phyloP scores from a whole-genome alignment of 37 sponge, comb jelly and placozoan genomes.

The Amphimedon queenslandica region DNA sequence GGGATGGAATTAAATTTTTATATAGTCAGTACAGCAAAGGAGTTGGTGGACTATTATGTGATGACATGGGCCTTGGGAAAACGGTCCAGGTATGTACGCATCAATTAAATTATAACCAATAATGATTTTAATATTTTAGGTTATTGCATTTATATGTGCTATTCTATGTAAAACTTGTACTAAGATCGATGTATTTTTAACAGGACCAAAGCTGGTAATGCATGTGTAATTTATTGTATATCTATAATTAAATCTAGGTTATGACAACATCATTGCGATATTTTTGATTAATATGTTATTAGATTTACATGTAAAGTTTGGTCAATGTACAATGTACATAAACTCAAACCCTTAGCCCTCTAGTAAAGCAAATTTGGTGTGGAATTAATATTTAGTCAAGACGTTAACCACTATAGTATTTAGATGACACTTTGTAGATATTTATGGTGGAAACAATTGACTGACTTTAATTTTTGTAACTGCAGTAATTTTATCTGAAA shows the following conservation, averaged over 20 bases:
- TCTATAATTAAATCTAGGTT: background rate
- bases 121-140: constrained; percentile 7
- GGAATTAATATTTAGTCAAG: too few species aligned
- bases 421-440: too few species aligned
- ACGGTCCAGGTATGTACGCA: constrained; percentile 45
- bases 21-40: constrained; percentile 12
- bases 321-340: too few species aligned
- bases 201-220: constrained; percentile 22
- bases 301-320: too few species aligned
- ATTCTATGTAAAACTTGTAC: constrained; percentile 32
- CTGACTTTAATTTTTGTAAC: too few species aligned
- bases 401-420: too few species aligned
- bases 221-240: background rate
- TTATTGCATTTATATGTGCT: constrained; percentile 50
- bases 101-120: background rate
- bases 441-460: too few species aligned
- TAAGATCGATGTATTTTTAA: constrained; percentile 28
- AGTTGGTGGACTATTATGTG: constrained; percentile 38
- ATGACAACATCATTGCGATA: too few species aligned
- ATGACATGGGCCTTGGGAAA: constrained; percentile 85
- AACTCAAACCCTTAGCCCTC: too few species aligned
- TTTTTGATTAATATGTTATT: too few species aligned
- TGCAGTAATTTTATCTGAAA: too few species aligned
- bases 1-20: constrained; percentile 43
- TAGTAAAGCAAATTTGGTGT: too few species aligned